Evolutionary conservation across 2,797 vertebrate species (phyloP).

Genomic region (Uromys caudimaculatus): DNA sequence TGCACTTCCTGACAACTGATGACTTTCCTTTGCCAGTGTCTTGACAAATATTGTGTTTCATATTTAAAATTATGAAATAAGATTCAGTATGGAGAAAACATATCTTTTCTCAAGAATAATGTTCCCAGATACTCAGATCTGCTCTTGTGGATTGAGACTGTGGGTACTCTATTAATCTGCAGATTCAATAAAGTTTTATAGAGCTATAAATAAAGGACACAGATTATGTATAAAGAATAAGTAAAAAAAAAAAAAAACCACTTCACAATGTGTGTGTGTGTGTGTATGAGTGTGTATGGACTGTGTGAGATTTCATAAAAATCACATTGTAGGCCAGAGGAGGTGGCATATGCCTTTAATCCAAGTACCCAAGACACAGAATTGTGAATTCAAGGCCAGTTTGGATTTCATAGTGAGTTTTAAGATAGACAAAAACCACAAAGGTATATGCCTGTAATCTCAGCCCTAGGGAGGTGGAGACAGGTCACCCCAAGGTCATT

Average conservation of each 20-base stretch:
- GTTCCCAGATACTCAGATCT: slow-evolving; percentile 17
- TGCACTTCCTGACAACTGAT: neutral
- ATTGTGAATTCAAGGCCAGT: neutral
- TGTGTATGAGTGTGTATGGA: neutral
- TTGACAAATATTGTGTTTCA: neutral
- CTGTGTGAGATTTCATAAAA: neutral
- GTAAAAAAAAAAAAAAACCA: neutral
- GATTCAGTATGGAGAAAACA: neutral
- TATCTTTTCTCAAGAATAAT: neutral
- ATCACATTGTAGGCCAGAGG: neutral
- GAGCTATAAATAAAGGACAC: slow-evolving; percentile 33
- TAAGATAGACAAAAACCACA: neutral
- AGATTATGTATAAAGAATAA: neutral
- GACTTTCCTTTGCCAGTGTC: neutral
- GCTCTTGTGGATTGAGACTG: neutral
- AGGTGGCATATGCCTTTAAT: neutral
- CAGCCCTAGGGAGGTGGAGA: neutral
- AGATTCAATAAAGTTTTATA: slow-evolving; percentile 26
- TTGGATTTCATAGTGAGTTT: neutral
- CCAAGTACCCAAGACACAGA: neutral
- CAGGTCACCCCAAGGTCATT: neutral
- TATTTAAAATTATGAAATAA: slow-evolving; percentile 33
- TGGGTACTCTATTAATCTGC: neutral
- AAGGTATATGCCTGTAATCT: neutral
- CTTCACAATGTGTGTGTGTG: neutral